Evolutionary conservation across 2,113 vertebrate genomes (phyloP).

Genomic region (Chamaea fasciata): DNA sequence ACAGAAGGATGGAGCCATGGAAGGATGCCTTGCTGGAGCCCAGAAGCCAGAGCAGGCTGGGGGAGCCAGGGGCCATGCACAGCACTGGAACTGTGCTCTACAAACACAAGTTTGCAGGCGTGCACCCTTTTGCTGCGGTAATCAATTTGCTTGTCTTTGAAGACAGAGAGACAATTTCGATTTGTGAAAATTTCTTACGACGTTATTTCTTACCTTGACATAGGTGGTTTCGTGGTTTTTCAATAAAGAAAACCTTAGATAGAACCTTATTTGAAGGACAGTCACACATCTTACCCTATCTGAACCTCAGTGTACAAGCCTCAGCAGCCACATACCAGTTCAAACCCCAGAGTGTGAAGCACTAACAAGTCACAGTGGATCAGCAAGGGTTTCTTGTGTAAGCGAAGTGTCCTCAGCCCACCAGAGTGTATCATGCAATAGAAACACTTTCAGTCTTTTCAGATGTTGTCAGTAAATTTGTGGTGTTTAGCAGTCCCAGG

Average conservation of each 20-base stretch:
- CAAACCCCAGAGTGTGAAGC: neutral
- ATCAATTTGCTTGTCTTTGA: neutral
- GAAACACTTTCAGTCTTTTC: neutral
- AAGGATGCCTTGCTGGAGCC: neutral
- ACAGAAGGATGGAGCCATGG: neutral
- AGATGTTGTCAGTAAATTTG: neutral
- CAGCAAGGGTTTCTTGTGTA: neutral
- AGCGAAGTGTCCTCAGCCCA: neutral
- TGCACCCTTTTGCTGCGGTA: neutral
- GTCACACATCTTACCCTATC: fast-evolving
- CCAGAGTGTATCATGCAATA: neutral
- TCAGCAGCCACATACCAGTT: neutral
- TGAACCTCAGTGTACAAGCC: neutral
- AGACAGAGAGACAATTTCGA: neutral
- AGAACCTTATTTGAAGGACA: neutral
- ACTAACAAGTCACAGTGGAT: neutral
- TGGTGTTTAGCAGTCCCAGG: neutral
- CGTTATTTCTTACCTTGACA: neutral
- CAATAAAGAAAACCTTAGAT: neutral
- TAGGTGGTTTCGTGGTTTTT: neutral
- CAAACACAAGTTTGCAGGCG: neutral
- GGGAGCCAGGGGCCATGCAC: fast-evolving
- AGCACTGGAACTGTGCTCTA: fast-evolving
- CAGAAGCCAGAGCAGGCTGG: neutral
- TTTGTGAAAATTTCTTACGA: neutral